Evolutionary conservation across 1,140 invertebrate genomes (phyloP).

Genomic region (Drosophila paulistorum): DNA sequence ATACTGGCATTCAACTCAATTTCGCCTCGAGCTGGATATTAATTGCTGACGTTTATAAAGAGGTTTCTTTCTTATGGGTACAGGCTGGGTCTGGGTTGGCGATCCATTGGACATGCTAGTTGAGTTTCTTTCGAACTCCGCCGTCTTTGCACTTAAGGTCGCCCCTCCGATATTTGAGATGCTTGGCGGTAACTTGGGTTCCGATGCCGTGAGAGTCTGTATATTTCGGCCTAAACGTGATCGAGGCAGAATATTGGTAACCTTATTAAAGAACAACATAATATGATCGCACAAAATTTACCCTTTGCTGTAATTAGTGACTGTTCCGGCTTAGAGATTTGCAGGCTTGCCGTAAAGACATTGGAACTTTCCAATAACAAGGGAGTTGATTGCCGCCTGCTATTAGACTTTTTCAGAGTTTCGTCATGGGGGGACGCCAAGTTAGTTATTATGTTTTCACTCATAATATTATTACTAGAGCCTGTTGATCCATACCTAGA

Average conservation of each 20-base stretch:
- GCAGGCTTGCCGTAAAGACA: constrained; percentile 91
- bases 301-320: not conserved
- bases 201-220: constrained; percentile 23
- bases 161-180: constrained; percentile 88
- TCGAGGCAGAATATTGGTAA: no score
- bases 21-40: constrained; percentile 87
- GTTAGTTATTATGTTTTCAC: not conserved
- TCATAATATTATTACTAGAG: not conserved
- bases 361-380: constrained; percentile 72
- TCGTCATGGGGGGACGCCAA: not conserved
- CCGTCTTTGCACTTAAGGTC: constrained; percentile 87
- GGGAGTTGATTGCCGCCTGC: constrained; percentile 45
- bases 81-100: constrained; percentile 7
- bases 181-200: constrained; percentile 84
- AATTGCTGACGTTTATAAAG: constrained; percentile 92
- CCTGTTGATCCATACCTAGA: not conserved
- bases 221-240: constrained; percentile 17
- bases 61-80: constrained; percentile 68
- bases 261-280: not conserved
- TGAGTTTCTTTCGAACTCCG: constrained; percentile 87
- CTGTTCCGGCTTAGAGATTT: constrained; percentile 87
- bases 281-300: constrained; percentile 1
- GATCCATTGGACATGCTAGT: constrained; percentile 83
- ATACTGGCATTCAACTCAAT: not conserved
- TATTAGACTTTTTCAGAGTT: constrained; percentile 1